A percentile compares a stretch with the other conserved stretches of the same genome.
These are phyloP conservation scores for Clarias magur DNA, from an alignment of 2,113 vertebrate genomes.

Conservation along the genomic window DNA sequence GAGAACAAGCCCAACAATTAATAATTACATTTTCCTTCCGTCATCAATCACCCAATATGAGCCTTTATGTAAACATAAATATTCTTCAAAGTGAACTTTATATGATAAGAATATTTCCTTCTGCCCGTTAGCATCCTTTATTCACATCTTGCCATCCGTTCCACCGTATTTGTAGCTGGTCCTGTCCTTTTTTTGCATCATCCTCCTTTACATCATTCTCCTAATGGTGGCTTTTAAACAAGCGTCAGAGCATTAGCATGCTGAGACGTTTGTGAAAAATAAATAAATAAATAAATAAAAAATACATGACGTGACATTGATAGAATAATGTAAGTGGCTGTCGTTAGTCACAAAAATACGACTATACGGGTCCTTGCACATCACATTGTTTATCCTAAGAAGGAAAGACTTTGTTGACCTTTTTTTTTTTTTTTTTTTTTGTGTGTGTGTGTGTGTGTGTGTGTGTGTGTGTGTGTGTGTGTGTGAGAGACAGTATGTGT, in stretches of 20 bases:
- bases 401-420: too few species aligned
- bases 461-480: too few species aligned
- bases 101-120: too few species aligned
- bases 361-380: neutral
- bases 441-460: too few species aligned
- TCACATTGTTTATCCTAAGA: neutral
- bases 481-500: too few species aligned
- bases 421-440: too few species aligned
- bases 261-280: neutral
- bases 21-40: too few species aligned
- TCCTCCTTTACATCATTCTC: neutral
- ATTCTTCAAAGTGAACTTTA: too few species aligned
- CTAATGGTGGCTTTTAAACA: neutral
- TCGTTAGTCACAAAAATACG: neutral
- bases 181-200: neutral
- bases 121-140: neutral
- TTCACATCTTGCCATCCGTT: neutral
- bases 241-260: neutral
- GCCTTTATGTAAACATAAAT: neutral
- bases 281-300: neutral
- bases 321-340: neutral
- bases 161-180: neutral
- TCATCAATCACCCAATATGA: neutral
- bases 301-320: neutral
- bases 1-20: too few species aligned